phyloP scores from a whole-genome alignment of 2,113 vertebrate genomes.

The Microcebus lehilahytsara region DNA sequence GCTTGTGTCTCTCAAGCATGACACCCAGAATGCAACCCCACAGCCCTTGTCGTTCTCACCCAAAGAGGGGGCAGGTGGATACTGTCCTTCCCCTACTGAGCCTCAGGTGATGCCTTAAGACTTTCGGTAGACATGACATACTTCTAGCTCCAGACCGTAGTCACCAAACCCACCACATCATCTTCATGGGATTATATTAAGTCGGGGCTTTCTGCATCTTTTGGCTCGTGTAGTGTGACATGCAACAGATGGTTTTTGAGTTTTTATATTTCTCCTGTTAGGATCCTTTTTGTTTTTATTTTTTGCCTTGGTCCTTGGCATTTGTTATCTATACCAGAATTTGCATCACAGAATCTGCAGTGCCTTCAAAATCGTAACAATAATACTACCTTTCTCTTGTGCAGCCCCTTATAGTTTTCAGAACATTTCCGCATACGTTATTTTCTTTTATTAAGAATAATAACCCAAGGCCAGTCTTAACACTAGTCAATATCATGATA shows the following conservation, averaged over 20 bases:
- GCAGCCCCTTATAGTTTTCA: not conserved
- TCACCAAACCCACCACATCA: not conserved
- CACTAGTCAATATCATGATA: not conserved
- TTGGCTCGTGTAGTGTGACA: rapidly evolving
- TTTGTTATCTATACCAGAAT: not conserved
- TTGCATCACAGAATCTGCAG: not conserved
- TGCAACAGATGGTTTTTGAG: not conserved
- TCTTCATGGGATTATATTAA: rapidly evolving
- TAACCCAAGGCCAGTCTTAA: not conserved
- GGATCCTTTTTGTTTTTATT: not conserved
- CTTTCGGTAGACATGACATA: not conserved
- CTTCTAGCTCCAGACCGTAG: not conserved
- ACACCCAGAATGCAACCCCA: not conserved
- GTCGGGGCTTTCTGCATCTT: not conserved
- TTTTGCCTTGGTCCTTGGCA: not conserved
- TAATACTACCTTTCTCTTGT: not conserved
- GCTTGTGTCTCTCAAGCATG: not conserved
- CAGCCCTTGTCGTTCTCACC: not conserved
- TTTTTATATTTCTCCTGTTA: not conserved
- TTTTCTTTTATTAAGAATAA: not conserved
- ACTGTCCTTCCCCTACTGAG: rapidly evolving
- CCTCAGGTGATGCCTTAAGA: too few species aligned
- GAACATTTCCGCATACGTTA: not conserved
- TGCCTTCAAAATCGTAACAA: not conserved
- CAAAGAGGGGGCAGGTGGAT: not conserved